phyloP scores from a whole-genome alignment of 1,140 invertebrate genomes.

The Rhopalosiphum padi region DNA sequence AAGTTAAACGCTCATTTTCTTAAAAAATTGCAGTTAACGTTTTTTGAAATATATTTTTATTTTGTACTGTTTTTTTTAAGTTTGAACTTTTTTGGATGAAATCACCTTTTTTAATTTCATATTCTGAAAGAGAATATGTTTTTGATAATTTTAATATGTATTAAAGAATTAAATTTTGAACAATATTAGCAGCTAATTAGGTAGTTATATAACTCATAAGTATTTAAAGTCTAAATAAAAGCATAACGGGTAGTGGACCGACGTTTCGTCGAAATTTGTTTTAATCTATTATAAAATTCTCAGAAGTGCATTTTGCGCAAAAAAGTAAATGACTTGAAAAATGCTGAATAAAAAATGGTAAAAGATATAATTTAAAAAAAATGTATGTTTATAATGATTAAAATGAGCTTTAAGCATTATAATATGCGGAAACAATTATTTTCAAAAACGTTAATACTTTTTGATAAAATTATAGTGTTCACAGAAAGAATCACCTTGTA shows the following conservation, averaged over 20 bases:
- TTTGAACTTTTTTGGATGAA: background rate
- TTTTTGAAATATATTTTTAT: background rate
- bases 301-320: background rate
- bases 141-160: background rate
- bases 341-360: background rate
- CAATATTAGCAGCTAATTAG: background rate
- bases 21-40: background rate
- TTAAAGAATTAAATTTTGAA: background rate
- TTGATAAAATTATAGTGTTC: no score
- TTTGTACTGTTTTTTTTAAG: no score
- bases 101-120: background rate
- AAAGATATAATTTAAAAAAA: no score
- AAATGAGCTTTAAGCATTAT: background rate
- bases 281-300: background rate
- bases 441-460: no score
- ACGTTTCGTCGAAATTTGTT: background rate
- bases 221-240: background rate
- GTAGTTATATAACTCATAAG: background rate
- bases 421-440: no score
- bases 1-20: background rate
- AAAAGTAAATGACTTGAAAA: background rate
- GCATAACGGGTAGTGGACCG: background rate
- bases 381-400: background rate
- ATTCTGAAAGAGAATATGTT: background rate
- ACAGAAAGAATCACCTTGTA: no score